Base-by-base conservation (phyloP, 92 coral and sea anemone genomes). In the Anthopleura xanthogrammica region DNA sequence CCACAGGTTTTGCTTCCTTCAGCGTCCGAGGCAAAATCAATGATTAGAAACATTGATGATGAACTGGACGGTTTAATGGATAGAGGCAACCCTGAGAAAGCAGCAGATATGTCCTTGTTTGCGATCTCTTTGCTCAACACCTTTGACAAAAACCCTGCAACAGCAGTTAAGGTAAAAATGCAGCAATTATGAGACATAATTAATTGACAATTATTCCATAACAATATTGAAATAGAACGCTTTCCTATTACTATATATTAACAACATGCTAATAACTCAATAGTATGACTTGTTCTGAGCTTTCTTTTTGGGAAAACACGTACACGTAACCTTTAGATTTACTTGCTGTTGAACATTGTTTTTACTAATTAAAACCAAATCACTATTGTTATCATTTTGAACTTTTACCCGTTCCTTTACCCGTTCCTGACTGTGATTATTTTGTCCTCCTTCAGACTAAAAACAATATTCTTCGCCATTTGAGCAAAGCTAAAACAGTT, bases 31-130 rank as follows among this genome's bases (percentile, higher is more conserved):
- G 88, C 83, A 3, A 79, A 78, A 12, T n/a, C 77, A 12, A 54
- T 65, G 24, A 52, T 85, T 0, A 9, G 36, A n/a, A 85, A 71
- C 29, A 54, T 85, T 14, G 79, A 79, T 20, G 39, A 29, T 12
- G 68, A 76, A 29, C 75, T 85, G 20, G 57, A 68, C 4, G 60
- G 16, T 22, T 46, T 85, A 77, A 3, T 66, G 7, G 20, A 17
- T 42, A 66, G 22, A 2, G 83, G 88, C 5, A 82, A 85, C 36
- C 60, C 83, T 16, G 60, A 55, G 40, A 85, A 72, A 41, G 78
- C 83, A 39, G 88, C 88, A 17, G 88, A 85, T 55, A 72, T 79
- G 82, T 85, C 88, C 19, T 39, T 85, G 71, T 85, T 78, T 71
- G 23, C 83, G 13, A 12, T 85, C 6, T 85, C 83, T 72, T n/a